These are phyloP conservation scores for Vultur gryphus DNA, from an alignment of 2,797 vertebrate species.

Conservation along the genomic window DNA sequence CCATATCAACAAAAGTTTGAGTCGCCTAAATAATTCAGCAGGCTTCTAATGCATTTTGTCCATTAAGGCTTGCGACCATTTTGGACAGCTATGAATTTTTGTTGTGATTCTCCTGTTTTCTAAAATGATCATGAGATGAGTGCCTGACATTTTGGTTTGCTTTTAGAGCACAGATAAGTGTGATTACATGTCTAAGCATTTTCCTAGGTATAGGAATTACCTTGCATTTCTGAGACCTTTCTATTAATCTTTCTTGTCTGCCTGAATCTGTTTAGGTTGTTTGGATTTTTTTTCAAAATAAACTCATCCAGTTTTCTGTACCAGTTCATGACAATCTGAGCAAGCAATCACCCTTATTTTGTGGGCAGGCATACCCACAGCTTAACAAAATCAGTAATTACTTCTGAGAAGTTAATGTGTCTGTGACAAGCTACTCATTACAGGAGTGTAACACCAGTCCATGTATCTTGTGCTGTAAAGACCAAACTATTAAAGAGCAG, in stretches of 20 bases:
- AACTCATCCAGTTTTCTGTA: neutral
- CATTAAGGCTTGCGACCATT: neutral
- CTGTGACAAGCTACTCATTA: neutral
- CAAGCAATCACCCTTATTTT: neutral
- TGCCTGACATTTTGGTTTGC: neutral
- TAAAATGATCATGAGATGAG: neutral
- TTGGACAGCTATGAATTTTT: neutral
- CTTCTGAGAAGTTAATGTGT: neutral
- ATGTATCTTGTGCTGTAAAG: neutral
- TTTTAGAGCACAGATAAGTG: neutral
- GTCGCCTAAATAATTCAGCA: neutral
- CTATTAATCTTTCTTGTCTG: neutral
- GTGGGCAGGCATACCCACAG: neutral
- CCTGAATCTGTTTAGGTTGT: neutral
- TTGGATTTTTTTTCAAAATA: neutral
- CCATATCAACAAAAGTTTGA: neutral
- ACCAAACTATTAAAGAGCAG: neutral
- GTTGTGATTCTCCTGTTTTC: neutral
- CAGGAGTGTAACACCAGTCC: neutral
- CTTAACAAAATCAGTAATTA: neutral
- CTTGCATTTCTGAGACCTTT: neutral
- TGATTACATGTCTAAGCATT: neutral
- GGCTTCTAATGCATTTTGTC: neutral
- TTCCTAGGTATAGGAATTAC: neutral
- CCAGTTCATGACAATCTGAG: neutral